Evolutionary conservation across 2,888 invertebrate genomes (phyloP), one percentile per base, ranked within the genome.

Genomic region (Tetragonula carbonaria): DNA sequence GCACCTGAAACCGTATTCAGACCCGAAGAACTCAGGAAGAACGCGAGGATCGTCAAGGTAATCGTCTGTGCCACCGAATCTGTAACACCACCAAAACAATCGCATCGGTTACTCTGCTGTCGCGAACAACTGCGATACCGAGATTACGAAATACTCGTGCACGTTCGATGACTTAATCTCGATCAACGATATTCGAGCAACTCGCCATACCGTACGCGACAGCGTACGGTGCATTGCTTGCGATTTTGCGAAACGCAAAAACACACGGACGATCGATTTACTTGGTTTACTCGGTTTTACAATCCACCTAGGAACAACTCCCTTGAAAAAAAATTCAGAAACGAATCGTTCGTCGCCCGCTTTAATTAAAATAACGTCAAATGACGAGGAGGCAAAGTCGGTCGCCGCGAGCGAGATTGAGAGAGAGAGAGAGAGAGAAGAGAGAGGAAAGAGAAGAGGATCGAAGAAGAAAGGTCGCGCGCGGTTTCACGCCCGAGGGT

Each of bases 41-140:
- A 91, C 78, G 93, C 92, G 89, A 94, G 90, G 92, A 93, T 93
- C 89, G 94, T 93, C 62, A 94, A 89, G 84, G 91, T 93, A 85
- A 92, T 91, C 91, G 94, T 94, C 85, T 93, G 93, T 90, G 93
- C 93, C 92, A 93, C 91, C 87, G 94, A 93, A 92, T 93, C 94
- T 94, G 92, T n/a, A 94, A 93, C 67, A 33, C 8, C 71, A 80
- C 38, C 62, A 11, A 66, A 72, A 74, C 21, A 57, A n/a, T n/a
- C 5, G 14, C n/a, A 8, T n/a, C 5, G 57, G n/a, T 59, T 5
- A 59, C 14, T 59, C 14, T n/a, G 14, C n/a, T 2, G n/a, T 23
- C 14, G 13, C 38, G 4, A 45, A 45, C 45, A 2, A 45, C 45
- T 45, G 8, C 33, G 1, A 8, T 8, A 8, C 45, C 45, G 45